Conservation (phyloP, 2,888 invertebrate genomes). For the Mesorhabditis sp. region DNA sequence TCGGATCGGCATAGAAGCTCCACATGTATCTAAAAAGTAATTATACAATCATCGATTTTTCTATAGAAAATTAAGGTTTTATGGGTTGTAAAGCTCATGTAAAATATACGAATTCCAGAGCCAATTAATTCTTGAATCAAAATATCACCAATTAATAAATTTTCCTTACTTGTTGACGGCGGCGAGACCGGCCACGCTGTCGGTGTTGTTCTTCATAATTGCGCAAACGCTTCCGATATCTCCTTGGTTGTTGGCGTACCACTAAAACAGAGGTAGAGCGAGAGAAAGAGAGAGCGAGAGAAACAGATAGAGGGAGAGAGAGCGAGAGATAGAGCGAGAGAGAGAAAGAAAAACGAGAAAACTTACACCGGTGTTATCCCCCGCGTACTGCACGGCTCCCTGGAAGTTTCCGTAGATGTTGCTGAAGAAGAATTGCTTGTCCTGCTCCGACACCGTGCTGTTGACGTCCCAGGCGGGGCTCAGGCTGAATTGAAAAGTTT, state of each 20-base stretch:
- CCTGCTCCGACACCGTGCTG: constrained; percentile 34
- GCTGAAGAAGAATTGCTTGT: constrained; percentile 75
- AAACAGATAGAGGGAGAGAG: too few relatives aligned
- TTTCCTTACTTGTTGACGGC: constrained; percentile 19
- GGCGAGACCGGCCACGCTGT: constrained; percentile 23
- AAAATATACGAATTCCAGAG: background rate
- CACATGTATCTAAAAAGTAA: constrained; percentile 3
- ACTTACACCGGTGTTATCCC: constrained; percentile 74
- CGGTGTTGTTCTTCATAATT: constrained; percentile 65
- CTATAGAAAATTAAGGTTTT: background rate
- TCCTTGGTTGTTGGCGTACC: constrained; percentile 64
- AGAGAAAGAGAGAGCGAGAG: too few relatives aligned
- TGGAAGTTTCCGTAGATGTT: constrained; percentile 80
- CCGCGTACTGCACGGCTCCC: constrained; percentile 87
- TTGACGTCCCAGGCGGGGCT: constrained; percentile 24
- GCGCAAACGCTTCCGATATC: constrained; percentile 75
- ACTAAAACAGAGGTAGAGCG: background rate
- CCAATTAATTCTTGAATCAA: background rate
- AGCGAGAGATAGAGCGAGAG: too few relatives aligned
- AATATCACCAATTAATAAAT: background rate
- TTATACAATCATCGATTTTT: background rate
- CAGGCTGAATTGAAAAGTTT: constrained; percentile 7
- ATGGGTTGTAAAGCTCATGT: too few relatives aligned
- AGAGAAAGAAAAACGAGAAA: background rate
- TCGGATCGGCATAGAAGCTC: background rate